Evolutionary conservation across 2,797 vertebrate species (phyloP).

Genomic region (Ataeniobius toweri): DNA sequence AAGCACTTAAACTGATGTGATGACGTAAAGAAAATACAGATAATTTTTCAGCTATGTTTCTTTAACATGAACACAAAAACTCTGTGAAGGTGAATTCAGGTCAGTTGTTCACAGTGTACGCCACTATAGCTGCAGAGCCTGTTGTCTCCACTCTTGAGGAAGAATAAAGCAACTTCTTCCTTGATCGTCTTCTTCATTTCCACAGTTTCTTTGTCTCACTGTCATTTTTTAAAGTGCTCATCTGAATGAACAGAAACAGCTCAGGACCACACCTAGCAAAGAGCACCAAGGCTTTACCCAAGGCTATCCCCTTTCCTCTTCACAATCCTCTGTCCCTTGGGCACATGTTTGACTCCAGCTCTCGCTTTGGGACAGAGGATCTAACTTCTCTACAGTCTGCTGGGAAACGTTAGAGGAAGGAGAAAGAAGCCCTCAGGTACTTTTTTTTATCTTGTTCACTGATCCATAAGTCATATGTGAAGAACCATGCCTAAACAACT

Average conservation of each 20-base stretch:
- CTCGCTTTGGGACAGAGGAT: conserved; percentile 40
- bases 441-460: conserved; percentile 22
- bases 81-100: conserved; percentile 27
- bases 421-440: conserved; percentile 31
- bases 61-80: conserved; percentile 2
- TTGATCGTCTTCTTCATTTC: conserved; percentile 49
- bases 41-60: neutral
- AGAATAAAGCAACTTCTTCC: conserved; percentile 62
- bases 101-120: conserved; percentile 43
- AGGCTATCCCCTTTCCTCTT: conserved; percentile 76
- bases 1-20: neutral
- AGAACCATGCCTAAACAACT: conserved; percentile 26
- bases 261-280: conserved; percentile 66
- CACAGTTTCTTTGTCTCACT: conserved; percentile 62
- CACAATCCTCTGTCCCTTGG: conserved; percentile 64
- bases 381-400: conserved; percentile 32
- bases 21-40: neutral
- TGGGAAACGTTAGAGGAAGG: conserved; percentile 46
- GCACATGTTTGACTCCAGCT: conserved; percentile 51
- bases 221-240: conserved; percentile 37
- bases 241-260: conserved; percentile 56
- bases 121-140: conserved; percentile 50
- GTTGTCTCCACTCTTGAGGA: conserved; percentile 46
- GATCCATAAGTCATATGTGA: conserved; percentile 32
- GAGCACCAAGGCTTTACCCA: conserved; percentile 68